Evolutionary conservation across 2,113 vertebrate species (phyloP), one percentile per base, ranked within the genome.

Genomic region (Argyrosomus japonicus): DNA sequence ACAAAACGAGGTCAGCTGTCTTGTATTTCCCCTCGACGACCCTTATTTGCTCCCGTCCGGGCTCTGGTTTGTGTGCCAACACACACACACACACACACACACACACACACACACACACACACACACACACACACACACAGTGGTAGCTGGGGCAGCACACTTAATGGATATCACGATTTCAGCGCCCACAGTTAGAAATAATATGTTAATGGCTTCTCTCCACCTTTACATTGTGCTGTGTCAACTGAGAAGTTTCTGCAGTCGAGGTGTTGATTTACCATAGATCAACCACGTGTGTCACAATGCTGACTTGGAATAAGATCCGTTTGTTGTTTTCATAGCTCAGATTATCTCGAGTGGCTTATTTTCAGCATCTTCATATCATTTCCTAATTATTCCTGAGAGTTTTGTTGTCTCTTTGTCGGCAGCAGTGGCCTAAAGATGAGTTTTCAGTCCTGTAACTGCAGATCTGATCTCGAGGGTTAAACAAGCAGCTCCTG

Each of bases 11-110:
- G 80, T 88, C 79, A 50, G 36, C 60, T 29, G 67, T 74, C 75
- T 82, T 45, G 7, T 40, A 18, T 89, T 78, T 84, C 32, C 53
- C 7, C 62, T 50, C 12, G 36, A 51, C 7, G 48, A 75, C 85
- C 54, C 77, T 36, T 78, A 76, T 71, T 71, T 84, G 43, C 60
- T 77, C 1, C 19, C 4, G 29, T 60, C 51, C 45, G 12, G 70
- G 62, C 14, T 57, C 29, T 45, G 18, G 36, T 83, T 70, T 76
- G 29, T 85, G 81, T 78, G n/a, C n/a, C n/a, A n/a, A 73, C 68
- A 67, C 63, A 47, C 18, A 32, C 54, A 58, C 18, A 12, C 15
- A 18, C 19, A 82, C 5, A 78, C 12, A 27, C 19, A 50, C 47
- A 65, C n/a, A 73, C 68, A 67, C 63, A 47, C 18, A 32, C 54